Evolutionary conservation across 2,113 vertebrate species (phyloP).

Genomic region (Brienomyrus longianalis): DNA sequence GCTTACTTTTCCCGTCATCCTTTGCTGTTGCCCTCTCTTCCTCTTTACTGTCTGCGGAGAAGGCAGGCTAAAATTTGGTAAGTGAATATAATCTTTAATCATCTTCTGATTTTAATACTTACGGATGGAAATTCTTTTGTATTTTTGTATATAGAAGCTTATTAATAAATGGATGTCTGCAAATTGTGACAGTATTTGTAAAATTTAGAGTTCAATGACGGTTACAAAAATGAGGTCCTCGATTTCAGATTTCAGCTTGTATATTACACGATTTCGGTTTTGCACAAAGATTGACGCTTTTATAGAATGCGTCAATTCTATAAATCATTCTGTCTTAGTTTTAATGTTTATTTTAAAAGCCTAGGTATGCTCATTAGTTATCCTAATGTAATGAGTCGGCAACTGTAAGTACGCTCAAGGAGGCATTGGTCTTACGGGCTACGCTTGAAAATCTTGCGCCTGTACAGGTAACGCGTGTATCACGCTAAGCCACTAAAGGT

Average conservation of each 20-base stretch:
- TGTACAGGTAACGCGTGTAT: background rate
- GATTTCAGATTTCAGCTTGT: background rate
- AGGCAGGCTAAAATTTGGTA: conserved; percentile 8
- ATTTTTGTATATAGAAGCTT: background rate
- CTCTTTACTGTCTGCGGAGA: conserved; percentile 19
- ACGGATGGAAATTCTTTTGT: background rate
- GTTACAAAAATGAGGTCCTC: background rate
- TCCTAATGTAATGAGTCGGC: background rate
- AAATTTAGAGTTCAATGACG: background rate
- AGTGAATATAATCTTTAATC: conserved; percentile 16
- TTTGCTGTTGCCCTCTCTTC: background rate
- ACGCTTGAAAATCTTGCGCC: background rate
- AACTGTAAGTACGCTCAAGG: background rate
- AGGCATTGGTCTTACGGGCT: background rate
- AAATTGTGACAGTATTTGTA: background rate
- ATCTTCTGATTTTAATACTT: background rate
- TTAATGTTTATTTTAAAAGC: background rate
- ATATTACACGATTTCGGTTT: background rate
- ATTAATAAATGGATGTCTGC: background rate
- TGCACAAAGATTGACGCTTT: background rate
- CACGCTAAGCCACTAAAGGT: background rate
- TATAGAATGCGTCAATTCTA: background rate
- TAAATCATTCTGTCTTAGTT: background rate
- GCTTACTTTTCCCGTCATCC: conserved; percentile 15
- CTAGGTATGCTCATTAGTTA: background rate